These are phyloP conservation scores for Rhagoletis zephyria DNA, from an alignment of 1,140 invertebrate genomes.

Conservation along the genomic window DNA sequence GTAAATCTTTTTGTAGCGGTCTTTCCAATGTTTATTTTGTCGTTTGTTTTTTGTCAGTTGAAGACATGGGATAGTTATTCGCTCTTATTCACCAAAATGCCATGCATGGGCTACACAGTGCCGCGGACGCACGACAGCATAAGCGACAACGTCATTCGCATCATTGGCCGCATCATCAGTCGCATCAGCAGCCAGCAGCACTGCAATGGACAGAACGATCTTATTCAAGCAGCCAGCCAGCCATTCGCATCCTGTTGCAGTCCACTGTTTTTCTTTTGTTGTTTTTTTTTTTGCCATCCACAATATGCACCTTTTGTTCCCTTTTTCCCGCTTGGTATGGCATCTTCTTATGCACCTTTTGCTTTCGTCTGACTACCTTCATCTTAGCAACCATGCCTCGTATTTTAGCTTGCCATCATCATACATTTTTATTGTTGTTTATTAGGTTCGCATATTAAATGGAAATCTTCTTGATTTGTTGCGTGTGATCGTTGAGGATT, in stretches of 20 bases:
- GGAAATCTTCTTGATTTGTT: slow-evolving; percentile 53
- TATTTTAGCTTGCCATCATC: not conserved
- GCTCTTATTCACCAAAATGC: not conserved
- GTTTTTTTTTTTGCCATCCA: not conserved
- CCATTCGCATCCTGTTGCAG: slow-evolving; percentile 3
- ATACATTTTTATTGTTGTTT: slow-evolving; percentile 41
- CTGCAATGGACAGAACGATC: not conserved
- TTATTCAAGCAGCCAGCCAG: not conserved
- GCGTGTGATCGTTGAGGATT: slow-evolving; percentile 51
- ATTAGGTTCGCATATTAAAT: slow-evolving; percentile 52
- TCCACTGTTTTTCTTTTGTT: not conserved
- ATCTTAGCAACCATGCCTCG: not conserved
- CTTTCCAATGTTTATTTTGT: not conserved
- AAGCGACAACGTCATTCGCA: not conserved
- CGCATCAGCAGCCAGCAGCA: not conserved
- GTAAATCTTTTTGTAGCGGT: not conserved
- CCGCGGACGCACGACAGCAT: not conserved
- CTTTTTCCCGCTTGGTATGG: not conserved
- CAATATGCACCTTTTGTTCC: not conserved
- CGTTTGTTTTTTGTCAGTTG: not conserved
- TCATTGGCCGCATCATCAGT: not conserved
- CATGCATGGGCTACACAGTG: not conserved
- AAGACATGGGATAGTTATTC: slow-evolving; percentile 15
- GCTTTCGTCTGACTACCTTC: not conserved
- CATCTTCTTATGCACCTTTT: not conserved